These are phyloP conservation scores for Urosaurus nigricauda DNA, from an alignment of 2,797 vertebrate genomes.

Conservation along the genomic window DNA sequence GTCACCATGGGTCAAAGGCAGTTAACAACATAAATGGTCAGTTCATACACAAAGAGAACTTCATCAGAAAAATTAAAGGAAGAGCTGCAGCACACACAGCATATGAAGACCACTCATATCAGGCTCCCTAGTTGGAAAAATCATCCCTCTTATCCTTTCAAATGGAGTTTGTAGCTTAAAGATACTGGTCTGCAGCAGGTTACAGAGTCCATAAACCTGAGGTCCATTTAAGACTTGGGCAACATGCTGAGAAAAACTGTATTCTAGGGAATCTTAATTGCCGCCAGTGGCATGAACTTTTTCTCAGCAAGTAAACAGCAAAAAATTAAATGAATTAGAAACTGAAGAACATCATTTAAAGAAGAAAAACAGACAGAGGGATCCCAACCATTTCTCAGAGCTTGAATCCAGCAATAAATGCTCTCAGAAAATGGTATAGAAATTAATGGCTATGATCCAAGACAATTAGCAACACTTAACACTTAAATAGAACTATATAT, in stretches of 20 bases:
- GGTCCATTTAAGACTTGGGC: no score
- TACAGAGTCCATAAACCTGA: not conserved
- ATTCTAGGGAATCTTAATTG: not conserved
- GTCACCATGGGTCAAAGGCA: no score
- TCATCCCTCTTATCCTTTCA: not conserved
- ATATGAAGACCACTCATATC: no score
- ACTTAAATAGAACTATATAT: constrained; percentile 35
- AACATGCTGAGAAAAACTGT: not conserved
- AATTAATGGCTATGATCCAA: constrained; percentile 42
- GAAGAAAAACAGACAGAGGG: no score
- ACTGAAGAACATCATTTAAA: constrained; percentile 11
- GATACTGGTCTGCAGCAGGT: not conserved
- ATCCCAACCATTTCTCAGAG: not conserved
- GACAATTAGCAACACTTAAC: constrained; percentile 41
- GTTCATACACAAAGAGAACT: not conserved
- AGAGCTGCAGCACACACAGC: not conserved
- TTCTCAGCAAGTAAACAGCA: not conserved
- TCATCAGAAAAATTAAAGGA: not conserved
- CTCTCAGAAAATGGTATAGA: constrained; percentile 21
- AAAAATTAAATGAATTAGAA: constrained; percentile 11
- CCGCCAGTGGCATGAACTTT: not conserved
- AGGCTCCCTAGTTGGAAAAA: not conserved
- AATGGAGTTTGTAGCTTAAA: not conserved
- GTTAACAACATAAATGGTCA: no score
- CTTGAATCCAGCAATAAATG: constrained; percentile 19